phyloP scores from a whole-genome alignment of 2,888 invertebrate species.

The Geophilus truncorum region DNA sequence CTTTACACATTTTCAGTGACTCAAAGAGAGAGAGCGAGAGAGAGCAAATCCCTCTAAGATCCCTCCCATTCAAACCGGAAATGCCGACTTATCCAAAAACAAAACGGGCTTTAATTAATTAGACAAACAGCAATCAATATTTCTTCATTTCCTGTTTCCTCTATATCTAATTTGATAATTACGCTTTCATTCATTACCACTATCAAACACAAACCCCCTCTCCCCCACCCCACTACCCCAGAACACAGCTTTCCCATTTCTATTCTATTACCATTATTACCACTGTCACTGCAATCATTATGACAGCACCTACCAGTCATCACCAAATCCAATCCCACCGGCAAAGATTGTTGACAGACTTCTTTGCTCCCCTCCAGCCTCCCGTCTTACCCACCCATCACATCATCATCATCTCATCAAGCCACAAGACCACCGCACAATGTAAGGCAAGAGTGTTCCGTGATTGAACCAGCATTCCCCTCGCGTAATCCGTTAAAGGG shows the following conservation, averaged over 20 bases:
- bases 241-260: background rate
- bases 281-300: background rate
- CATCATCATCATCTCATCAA: constrained; percentile 12
- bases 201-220: background rate
- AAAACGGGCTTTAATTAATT: background rate
- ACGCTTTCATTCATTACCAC: background rate
- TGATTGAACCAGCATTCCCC: constrained; percentile 21
- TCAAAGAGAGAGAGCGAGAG: too few species aligned
- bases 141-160: background rate
- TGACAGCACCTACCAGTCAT: background rate
- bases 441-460: background rate
- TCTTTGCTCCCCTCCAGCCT: background rate
- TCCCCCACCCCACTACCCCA: background rate
- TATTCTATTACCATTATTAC: background rate
- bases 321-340: background rate
- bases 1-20: too few species aligned
- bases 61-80: background rate
- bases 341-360: background rate
- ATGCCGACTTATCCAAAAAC: background rate
- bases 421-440: constrained; percentile 13
- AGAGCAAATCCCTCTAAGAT: background rate
- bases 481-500: constrained; percentile 14
- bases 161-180: background rate
- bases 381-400: background rate
- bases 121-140: background rate